Evolutionary conservation across 2,888 invertebrate species (phyloP).

Genomic region (Beris chalybata): DNA sequence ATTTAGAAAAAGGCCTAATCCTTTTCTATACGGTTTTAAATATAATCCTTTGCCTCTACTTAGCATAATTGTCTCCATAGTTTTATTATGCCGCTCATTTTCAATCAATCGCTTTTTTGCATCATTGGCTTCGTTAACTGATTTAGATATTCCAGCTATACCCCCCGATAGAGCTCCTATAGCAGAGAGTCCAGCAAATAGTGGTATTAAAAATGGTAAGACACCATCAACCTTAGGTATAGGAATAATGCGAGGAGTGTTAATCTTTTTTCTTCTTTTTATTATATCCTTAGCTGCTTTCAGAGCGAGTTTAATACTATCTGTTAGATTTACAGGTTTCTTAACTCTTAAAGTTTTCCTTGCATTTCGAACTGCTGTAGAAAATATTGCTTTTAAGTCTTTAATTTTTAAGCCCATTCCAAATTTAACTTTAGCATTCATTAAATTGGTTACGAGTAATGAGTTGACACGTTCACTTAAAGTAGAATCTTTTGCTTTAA

Average conservation of each 20-base stretch:
- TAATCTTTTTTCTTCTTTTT: constrained; percentile 17
- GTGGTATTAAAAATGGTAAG: constrained; percentile 46
- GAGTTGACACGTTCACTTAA: constrained; percentile 41
- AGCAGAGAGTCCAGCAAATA: constrained; percentile 49
- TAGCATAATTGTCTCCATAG: constrained; percentile 50
- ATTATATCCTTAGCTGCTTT: constrained; percentile 32
- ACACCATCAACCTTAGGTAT: constrained; percentile 49
- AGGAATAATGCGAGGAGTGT: constrained; percentile 45
- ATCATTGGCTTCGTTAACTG: constrained; percentile 46
- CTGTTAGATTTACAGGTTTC: constrained; percentile 31
- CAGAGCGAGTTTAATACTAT: no score
- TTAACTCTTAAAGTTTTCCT: constrained; percentile 32
- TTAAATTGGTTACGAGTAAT: constrained; percentile 44
- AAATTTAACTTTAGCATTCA: constrained; percentile 47
- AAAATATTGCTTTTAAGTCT: no score
- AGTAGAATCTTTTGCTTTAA: background rate
- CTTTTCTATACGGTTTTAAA: constrained; percentile 40
- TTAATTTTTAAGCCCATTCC: constrained; percentile 42
- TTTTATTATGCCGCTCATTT: constrained; percentile 47
- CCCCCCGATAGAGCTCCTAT: constrained; percentile 49
- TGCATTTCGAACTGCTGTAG: constrained; percentile 4
- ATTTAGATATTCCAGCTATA: constrained; percentile 48
- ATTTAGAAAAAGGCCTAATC: no score
- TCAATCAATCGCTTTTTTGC: constrained; percentile 47
- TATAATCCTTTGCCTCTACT: constrained; percentile 45